Conservation (phyloP, 2,113 vertebrate genomes). For the Saccopteryx bilineata region DNA sequence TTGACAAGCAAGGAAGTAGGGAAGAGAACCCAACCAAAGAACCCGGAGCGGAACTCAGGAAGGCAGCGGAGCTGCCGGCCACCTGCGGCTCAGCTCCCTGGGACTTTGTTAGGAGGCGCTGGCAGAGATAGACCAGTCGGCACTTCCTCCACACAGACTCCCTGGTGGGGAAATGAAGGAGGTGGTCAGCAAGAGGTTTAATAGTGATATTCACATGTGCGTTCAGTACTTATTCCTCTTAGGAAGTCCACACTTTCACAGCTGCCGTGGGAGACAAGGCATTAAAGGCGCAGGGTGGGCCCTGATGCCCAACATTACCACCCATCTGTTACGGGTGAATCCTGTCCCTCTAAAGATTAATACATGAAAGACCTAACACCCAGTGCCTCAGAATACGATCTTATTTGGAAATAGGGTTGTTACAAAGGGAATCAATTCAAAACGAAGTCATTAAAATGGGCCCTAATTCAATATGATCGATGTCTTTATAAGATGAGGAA, state of each 20-base stretch:
- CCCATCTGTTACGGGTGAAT: background rate
- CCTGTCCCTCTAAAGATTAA: background rate
- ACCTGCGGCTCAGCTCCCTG: background rate
- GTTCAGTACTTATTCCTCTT: background rate
- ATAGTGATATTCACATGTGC: background rate
- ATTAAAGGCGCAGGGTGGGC: background rate
- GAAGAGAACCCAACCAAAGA: background rate
- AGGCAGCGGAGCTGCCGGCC: too few species aligned
- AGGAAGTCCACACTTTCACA: background rate
- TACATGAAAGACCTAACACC: background rate
- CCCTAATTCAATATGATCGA: background rate
- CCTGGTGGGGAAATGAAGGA: background rate
- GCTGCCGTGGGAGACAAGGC: background rate
- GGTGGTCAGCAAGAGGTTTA: background rate
- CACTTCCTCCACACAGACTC: background rate
- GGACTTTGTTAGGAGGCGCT: background rate
- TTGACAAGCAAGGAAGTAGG: background rate
- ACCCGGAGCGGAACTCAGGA: background rate
- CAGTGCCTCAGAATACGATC: background rate
- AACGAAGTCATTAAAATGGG: background rate
- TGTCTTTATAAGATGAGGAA: background rate
- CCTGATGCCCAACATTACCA: background rate
- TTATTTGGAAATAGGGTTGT: background rate
- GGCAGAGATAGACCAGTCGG: background rate
- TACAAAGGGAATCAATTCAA: background rate